Evolutionary conservation across 2,113 vertebrate genomes (phyloP).

Genomic region (Empidonax alnorum): DNA sequence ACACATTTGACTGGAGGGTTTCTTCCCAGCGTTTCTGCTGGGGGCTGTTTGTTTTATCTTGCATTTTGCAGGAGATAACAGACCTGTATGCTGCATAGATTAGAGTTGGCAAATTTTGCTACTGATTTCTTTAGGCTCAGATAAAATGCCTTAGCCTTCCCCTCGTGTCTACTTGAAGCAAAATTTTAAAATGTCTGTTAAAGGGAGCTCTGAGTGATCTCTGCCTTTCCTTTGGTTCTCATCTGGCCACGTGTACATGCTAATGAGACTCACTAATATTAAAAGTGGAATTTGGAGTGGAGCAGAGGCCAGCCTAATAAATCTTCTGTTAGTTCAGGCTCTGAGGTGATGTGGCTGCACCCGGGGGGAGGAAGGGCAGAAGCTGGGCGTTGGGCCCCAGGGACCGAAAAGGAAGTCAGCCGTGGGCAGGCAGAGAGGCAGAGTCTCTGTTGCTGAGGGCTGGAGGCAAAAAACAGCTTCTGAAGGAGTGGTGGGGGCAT

Average conservation of each 20-base stretch:
- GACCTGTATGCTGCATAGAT: not conserved
- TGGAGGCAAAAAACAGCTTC: not conserved
- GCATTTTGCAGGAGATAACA: conserved; percentile 40
- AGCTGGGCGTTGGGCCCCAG: not conserved
- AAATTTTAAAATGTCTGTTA: not conserved
- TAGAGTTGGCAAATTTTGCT: conserved; percentile 5
- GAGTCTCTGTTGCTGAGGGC: not conserved
- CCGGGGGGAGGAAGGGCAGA: not conserved
- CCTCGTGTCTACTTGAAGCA: not conserved
- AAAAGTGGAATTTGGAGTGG: not conserved
- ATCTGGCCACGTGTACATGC: not conserved
- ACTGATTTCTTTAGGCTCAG: conserved; percentile 6
- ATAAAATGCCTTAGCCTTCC: conserved; percentile 36
- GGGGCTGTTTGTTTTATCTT: conserved; percentile 37
- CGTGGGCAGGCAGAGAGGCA: not conserved
- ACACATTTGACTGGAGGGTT: conserved; percentile 5
- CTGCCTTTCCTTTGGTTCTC: not conserved
- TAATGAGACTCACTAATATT: not conserved
- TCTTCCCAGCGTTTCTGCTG: conserved; percentile 2
- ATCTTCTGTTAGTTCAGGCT: not conserved
- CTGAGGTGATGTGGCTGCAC: not conserved
- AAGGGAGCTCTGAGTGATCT: not conserved
- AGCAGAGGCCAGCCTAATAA: conserved; percentile 19
- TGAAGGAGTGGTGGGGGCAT: not conserved
- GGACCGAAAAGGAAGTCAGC: not conserved